These are phyloP conservation scores for Peromyscus maniculatus DNA, from an alignment of 2,113 vertebrate genomes.

Conservation along the genomic window DNA sequence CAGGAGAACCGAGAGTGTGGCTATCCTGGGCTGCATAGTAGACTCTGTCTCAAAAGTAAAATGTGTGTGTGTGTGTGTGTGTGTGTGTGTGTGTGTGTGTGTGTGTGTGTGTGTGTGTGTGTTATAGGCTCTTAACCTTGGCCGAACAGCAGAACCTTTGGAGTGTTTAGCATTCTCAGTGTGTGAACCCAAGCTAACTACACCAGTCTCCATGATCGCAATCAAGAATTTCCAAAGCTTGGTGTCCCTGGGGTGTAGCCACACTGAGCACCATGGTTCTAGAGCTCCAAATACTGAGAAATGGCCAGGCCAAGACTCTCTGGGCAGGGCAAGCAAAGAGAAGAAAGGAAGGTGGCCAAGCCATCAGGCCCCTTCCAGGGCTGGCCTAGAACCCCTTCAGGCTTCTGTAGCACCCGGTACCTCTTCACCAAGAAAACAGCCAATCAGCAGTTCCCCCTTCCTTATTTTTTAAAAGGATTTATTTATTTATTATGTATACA, in stretches of 20 bases:
- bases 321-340: neutral
- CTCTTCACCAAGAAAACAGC: neutral
- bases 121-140: neutral
- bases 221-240: neutral
- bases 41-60: neutral
- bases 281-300: neutral
- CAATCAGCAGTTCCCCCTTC: neutral
- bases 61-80: neutral
- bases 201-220: neutral
- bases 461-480: no score
- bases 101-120: neutral
- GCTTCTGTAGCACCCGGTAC: neutral
- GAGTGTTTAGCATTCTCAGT: neutral
- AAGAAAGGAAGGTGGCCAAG: neutral
- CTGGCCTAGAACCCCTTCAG: neutral
- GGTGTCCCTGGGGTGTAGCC: neutral
- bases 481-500: no score
- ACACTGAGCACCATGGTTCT: neutral
- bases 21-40: neutral
- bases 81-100: neutral
- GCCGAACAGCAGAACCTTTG: neutral
- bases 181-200: neutral
- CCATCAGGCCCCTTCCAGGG: neutral
- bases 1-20: neutral
- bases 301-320: neutral